Evolutionary conservation across 35 echinoderm and acorn worm species (phyloP).

Genomic region (Ophiothrix spiculata): DNA sequence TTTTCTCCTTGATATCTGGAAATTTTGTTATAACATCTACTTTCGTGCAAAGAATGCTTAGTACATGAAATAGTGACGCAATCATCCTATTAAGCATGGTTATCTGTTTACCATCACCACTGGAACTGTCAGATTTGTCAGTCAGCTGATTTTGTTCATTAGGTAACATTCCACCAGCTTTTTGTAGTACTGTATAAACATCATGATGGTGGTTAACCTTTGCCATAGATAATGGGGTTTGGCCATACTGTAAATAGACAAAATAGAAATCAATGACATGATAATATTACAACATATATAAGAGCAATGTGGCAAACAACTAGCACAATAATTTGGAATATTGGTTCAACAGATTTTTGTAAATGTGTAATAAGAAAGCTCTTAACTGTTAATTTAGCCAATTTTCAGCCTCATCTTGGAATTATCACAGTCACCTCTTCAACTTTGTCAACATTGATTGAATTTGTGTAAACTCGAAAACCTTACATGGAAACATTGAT

Average conservation of each 20-base stretch:
- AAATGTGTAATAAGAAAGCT: too few relatives aligned
- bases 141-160: neutral
- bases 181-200: neutral
- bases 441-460: too few relatives aligned
- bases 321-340: too few relatives aligned
- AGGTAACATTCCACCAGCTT: neutral
- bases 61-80: neutral
- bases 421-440: too few relatives aligned
- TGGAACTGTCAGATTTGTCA: neutral
- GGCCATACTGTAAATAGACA: neutral
- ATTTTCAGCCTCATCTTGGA: too few relatives aligned
- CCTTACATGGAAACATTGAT: too few relatives aligned
- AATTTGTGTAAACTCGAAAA: too few relatives aligned
- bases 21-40: neutral
- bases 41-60: neutral
- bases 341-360: too few relatives aligned
- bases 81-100: neutral
- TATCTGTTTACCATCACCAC: neutral
- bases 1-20: neutral
- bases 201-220: neutral
- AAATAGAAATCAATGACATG: neutral
- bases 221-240: neutral
- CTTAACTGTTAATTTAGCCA: too few relatives aligned
- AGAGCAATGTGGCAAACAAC: too few relatives aligned
- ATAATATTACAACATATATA: too few relatives aligned